A percentile compares a stretch with the other conserved stretches of the same genome.
These are phyloP conservation scores for Aphaenogaster rudis DNA, from an alignment of 1,140 invertebrate species.

Conservation along the genomic window DNA sequence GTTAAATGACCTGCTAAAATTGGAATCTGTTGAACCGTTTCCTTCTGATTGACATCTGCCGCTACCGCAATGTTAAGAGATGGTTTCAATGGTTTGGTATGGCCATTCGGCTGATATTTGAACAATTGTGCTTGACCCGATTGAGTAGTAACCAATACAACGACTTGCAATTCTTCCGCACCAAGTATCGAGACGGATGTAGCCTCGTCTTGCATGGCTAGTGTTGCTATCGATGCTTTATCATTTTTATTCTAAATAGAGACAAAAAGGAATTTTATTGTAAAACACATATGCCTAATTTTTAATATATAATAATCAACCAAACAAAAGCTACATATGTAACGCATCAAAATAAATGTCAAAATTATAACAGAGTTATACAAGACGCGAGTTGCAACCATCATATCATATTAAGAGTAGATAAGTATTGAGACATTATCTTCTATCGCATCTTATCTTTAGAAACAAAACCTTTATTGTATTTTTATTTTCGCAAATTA, in stretches of 20 bases:
- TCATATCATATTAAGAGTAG: neutral
- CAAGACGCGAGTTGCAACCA: neutral
- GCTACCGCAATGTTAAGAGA: conserved; percentile 91
- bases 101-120: conserved; percentile 92
- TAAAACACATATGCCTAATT: neutral
- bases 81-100: conserved; percentile 91
- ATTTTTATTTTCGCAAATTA: neutral
- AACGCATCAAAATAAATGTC: neutral
- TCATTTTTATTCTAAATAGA: conserved; percentile 80
- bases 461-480: neutral
- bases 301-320: neutral
- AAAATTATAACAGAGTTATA: neutral
- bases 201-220: conserved; percentile 84
- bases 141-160: conserved; percentile 89
- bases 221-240: conserved; percentile 85
- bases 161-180: conserved; percentile 74
- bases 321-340: neutral
- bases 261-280: conserved; percentile 22
- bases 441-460: neutral
- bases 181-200: conserved; percentile 81
- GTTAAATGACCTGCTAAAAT: conserved; percentile 86
- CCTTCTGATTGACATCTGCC: conserved; percentile 86
- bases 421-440: neutral
- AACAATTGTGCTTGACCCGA: conserved; percentile 93
- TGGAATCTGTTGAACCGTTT: conserved; percentile 87